These are phyloP conservation scores for Varanus salvator DNA, from an alignment of 2,113 vertebrate species.

Conservation along the genomic window DNA sequence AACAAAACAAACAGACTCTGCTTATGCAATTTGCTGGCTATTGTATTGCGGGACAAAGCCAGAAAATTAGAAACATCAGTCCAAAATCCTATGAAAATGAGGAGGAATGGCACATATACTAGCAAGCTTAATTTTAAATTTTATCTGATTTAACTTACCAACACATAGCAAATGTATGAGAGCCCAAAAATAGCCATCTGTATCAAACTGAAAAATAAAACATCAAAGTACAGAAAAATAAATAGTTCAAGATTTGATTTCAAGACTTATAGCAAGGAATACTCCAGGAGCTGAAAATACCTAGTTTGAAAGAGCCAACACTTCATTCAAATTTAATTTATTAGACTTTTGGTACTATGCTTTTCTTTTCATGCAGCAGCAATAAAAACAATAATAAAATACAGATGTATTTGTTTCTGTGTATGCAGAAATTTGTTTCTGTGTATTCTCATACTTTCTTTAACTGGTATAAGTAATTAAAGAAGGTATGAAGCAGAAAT, in stretches of 20 bases:
- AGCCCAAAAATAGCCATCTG: constrained; percentile 89
- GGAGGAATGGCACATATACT: background rate
- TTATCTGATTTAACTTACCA: constrained; percentile 81
- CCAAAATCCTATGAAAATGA: background rate
- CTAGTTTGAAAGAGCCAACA: background rate
- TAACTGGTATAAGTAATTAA: background rate
- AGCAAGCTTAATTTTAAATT: constrained; percentile 21
- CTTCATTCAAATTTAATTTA: background rate
- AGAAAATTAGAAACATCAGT: background rate
- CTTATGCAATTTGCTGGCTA: constrained; percentile 10
- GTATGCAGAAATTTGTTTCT: background rate
- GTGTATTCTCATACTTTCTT: too few species aligned
- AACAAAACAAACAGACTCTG: background rate
- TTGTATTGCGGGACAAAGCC: constrained; percentile 1
- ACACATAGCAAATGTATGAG: constrained; percentile 85
- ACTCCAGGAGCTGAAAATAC: background rate
- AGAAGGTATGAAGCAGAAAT: background rate
- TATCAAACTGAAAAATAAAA: constrained; percentile 86
- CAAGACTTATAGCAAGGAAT: background rate
- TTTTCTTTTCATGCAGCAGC: background rate
- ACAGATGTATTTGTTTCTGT: background rate
- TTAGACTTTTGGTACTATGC: background rate
- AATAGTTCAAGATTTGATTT: constrained; percentile 14
- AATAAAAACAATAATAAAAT: background rate
- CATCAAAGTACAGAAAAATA: constrained; percentile 4